A percentile compares a stretch with the other conserved stretches of the same genome.
Evolutionary conservation across 2,888 invertebrate species (phyloP).

Genomic region (Auanema freiburgensis): DNA sequence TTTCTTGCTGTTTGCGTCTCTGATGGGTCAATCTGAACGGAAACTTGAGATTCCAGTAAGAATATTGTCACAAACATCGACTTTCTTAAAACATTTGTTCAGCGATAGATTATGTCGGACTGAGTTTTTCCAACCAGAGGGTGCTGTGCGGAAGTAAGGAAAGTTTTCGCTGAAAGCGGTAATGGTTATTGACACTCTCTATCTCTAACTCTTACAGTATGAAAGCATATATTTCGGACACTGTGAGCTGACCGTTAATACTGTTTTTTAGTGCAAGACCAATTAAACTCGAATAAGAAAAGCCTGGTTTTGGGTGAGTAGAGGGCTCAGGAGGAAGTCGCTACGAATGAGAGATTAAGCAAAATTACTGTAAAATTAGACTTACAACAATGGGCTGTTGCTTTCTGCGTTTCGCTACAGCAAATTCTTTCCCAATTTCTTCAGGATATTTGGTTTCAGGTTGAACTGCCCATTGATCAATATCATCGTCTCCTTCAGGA

Average conservation of each 20-base stretch:
- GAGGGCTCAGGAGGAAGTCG: no score
- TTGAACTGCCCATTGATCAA: no score
- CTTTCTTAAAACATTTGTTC: slow-evolving; percentile 97
- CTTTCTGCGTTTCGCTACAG: no score
- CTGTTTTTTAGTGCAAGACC: slow-evolving; percentile 97
- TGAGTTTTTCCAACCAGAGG: slow-evolving; percentile 97
- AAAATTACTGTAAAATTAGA: no score
- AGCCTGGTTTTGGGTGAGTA: slow-evolving; percentile 84
- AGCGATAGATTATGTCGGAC: slow-evolving; percentile 93
- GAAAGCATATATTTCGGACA: slow-evolving; percentile 96
- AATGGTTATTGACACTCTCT: slow-evolving; percentile 14
- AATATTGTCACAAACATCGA: slow-evolving; percentile 77
- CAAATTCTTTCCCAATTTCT: no score
- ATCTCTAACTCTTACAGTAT: slow-evolving; percentile 79
- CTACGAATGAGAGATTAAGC: no score
- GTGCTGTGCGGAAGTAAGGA: slow-evolving; percentile 96
- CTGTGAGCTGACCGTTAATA: slow-evolving; percentile 87
- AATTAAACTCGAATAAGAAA: slow-evolving; percentile 95
- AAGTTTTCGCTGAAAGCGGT: slow-evolving; percentile 83
- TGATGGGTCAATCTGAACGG: slow-evolving; percentile 16
- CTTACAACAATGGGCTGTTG: no score
- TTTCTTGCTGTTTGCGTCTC: slow-evolving; percentile 16
- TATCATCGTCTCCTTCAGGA: no score
- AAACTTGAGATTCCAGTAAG: no score
- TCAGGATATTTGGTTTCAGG: no score